Conservation (phyloP, 2,797 vertebrate genomes). For the Lepus townsendii region DNA sequence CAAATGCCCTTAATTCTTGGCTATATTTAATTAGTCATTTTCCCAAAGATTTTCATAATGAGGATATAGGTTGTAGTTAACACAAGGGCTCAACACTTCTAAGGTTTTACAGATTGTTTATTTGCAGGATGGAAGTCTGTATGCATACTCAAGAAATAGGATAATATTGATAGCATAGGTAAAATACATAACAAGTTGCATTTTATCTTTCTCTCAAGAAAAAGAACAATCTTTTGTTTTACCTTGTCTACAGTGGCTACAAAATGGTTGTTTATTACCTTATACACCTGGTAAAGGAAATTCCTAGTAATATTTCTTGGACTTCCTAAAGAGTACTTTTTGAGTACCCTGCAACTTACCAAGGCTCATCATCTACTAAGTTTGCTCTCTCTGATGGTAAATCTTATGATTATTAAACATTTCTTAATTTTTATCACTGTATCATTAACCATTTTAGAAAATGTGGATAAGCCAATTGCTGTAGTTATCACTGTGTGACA, state of each 20-base stretch:
- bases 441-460: neutral
- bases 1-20: neutral
- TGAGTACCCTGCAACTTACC: neutral
- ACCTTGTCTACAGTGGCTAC: neutral
- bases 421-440: neutral
- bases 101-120: neutral
- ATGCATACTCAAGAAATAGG: neutral
- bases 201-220: neutral
- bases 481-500: neutral
- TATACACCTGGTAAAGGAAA: neutral
- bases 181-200: neutral
- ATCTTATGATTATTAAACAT: neutral
- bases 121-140: neutral
- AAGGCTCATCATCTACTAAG: neutral
- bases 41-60: neutral
- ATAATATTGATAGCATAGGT: neutral
- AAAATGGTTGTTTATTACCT: neutral
- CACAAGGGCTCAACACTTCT: neutral
- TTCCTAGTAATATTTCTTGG: neutral
- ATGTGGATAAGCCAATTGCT: neutral
- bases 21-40: neutral
- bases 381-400: neutral
- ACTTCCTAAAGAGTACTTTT: neutral
- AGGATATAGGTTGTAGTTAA: neutral
- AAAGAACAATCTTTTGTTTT: neutral